Percentiles rank a stretch among this genome's conserved stretches.
phyloP scores from a whole-genome alignment of 2,113 vertebrate species.

The Sceloporus undulatus region DNA sequence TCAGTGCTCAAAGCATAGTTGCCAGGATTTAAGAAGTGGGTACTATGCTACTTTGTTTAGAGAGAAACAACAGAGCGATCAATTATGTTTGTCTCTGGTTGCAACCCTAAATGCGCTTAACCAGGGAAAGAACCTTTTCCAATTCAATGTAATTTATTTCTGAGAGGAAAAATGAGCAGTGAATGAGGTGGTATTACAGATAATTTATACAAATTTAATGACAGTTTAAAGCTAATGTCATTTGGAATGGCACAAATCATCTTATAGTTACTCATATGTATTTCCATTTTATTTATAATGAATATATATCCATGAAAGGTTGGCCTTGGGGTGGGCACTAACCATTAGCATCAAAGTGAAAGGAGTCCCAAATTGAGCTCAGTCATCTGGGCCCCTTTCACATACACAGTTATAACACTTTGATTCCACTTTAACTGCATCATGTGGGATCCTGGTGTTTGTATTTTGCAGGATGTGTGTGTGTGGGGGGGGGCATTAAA shows the following conservation, averaged over 20 bases:
- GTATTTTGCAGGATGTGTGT: no score
- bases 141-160: not conserved
- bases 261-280: not conserved
- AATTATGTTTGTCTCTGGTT: not conserved
- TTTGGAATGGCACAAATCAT: not conserved
- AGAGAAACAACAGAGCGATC: not conserved
- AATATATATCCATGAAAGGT: no score
- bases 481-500: no score
- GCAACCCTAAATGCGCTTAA: not conserved
- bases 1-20: not conserved
- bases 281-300: not conserved
- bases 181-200: not conserved
- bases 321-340: no score
- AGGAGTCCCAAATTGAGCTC: no score
- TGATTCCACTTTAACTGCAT: no score
- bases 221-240: not conserved
- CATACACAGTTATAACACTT: no score
- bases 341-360: no score
- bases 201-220: not conserved
- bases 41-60: not conserved
- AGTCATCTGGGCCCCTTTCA: no score
- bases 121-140: not conserved
- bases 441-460: no score
- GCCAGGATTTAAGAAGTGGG: no score
- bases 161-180: not conserved